These are phyloP conservation scores for Pandemis cinnamomeana DNA, from an alignment of 2,888 invertebrate species.

Conservation along the genomic window DNA sequence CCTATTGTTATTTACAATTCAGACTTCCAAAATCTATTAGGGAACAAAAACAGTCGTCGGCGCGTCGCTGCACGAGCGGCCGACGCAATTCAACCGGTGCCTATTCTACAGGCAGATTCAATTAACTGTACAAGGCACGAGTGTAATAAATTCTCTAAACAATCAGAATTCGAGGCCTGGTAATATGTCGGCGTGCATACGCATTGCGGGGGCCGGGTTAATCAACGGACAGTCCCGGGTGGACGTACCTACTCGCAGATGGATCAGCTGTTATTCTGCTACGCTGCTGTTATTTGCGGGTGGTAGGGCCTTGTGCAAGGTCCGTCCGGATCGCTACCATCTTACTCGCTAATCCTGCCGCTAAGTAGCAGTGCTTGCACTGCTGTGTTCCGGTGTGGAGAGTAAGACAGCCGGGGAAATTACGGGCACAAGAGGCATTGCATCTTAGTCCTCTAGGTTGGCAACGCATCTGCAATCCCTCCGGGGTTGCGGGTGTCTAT, in stretches of 20 bases:
- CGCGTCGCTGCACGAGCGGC: constrained; percentile 13
- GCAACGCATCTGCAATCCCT: no score
- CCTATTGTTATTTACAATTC: constrained; percentile 30
- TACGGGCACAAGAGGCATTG: no score
- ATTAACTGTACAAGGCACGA: constrained; percentile 83
- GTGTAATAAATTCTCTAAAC: constrained; percentile 85
- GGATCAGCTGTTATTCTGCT: not conserved
- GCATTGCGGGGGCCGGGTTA: constrained; percentile 82
- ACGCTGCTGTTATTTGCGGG: no score
- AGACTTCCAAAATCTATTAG: constrained; percentile 35
- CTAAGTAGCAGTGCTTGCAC: no score
- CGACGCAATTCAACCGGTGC: constrained; percentile 75
- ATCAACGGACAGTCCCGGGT: constrained; percentile 77
- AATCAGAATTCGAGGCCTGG: constrained; percentile 84
- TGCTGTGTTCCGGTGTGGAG: no score
- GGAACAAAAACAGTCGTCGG: constrained; percentile 32
- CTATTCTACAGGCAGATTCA: constrained; percentile 83
- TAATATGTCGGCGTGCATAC: constrained; percentile 83
- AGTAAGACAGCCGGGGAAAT: no score
- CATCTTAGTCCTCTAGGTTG: no score
- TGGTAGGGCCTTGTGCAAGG: no score
- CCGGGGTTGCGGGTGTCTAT: no score
- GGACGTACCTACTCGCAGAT: constrained; percentile 31
- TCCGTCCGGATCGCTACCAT: no score
- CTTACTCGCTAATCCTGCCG: no score